Evolutionary conservation across 2,797 vertebrate genomes (phyloP), one percentile per base, ranked within the genome.

Genomic region (Sylvilagus floridanus): DNA sequence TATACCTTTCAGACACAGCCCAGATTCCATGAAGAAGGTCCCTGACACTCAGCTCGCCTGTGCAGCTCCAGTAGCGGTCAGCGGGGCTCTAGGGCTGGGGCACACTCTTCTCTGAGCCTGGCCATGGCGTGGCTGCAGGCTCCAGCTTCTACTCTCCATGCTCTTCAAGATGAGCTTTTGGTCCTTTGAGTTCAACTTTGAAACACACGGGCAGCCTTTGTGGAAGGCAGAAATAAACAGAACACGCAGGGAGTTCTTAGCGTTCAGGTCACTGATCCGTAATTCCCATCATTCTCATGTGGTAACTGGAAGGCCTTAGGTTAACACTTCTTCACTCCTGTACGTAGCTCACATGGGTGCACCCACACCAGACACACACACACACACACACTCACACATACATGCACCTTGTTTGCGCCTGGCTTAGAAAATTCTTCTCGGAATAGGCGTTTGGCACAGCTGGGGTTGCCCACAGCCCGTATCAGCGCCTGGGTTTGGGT

Each of bases 191-290:
- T 91, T 87, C 65, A 91, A 88, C 65, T 63, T 77, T 81, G 24
- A 84, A 62, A 88, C 65, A 76, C 37, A 82, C 24, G 68, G 22
- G 42, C 82, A 85, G 82, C 7, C 26, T 60, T 76, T 42, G 10
- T 52, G n/a, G 91, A 89, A 93, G 89, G 85, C 65, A 90, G 77
- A 92, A 52, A 73, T 89, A 54, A 84, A 42, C 42, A 50, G 57
- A 83, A 8, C 50, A 88, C 66, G 84, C 76, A 69, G 24, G 24
- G 81, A 84, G 37, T 68, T 95, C 42, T 90, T 79, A 63, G 68
- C 90, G 84, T 84, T 72, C 32, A 28, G 7, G 10, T 42, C 37
- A 35, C 60, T 52, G 26, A 81, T 72, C 28, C 83, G 71, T 52
- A 83, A 90, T 73, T 86, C 24, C 14, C 37, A 65, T 50, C 32